Base-by-base conservation (phyloP, 2,113 vertebrate species). In the Henicopernis longicauda region DNA sequence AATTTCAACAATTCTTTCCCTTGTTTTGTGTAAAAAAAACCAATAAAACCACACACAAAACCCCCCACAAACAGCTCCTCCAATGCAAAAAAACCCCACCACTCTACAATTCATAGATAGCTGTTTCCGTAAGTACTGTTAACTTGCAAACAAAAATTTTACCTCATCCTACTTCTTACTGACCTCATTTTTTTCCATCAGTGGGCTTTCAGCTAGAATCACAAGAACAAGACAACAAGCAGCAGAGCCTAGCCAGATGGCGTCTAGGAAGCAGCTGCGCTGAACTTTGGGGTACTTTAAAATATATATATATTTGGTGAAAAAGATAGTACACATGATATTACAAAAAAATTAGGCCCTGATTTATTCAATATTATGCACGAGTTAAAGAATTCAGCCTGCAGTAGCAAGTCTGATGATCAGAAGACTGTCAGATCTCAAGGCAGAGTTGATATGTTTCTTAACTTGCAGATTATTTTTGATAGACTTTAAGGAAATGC, bases 391-490 rank as follows among this genome's bases (percentile, higher is more conserved):
- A 61, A 83, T 47, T 91, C 34, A 89, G 36, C 20, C 32, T 44
- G 40, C 57, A 61, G 32, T 21, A 79, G 57, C 29, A 90, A 92
- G 85, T 65, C n/a, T 82, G 62, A 55, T 78, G 22, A 87, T 58
- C 38, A 76, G 42, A 87, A 82, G 57, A 40, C 40, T 77, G 66
- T 79, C 82, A 89, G 25, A 80, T 80, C 49, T 58, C 49, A 93
- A 83, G 44, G 49, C 40, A 66, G 15, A 85, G 7, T 31, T 89
- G 52, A 32, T 49, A 3, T 12, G 27, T 54, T 92, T 83, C 67
- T 86, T 55, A 70, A 82, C 29, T 81, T 67, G 11, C 9, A 84
- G 32, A 55, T 84, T 86, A 84, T 71, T 94, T 97, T 92, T 78
- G 10, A 40, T 42, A 76, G n/a, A 77, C 47, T 76, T 84, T 29